phyloP scores from a whole-genome alignment of 2,113 vertebrate genomes.

The Gracilinanus agilis region DNA sequence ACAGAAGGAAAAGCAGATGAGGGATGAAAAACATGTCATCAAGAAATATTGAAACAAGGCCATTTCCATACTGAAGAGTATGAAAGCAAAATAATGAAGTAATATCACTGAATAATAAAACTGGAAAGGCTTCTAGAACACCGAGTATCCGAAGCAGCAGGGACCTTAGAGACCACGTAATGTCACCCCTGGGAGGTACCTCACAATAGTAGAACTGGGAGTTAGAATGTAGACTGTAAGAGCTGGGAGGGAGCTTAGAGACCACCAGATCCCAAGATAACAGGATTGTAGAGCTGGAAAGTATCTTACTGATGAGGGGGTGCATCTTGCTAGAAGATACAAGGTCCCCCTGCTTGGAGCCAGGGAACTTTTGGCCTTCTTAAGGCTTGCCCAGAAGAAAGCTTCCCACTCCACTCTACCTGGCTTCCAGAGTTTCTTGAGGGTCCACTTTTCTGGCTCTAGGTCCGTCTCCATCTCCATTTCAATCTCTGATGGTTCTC shows the following conservation, averaged over 20 bases:
- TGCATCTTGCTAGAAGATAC: neutral
- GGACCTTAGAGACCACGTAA: too few species aligned
- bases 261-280: neutral
- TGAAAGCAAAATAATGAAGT: neutral
- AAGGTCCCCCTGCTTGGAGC: neutral
- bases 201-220: neutral
- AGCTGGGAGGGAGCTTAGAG: neutral
- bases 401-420: constrained; percentile 73
- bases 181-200: neutral
- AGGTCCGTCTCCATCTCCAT: constrained; percentile 23
- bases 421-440: constrained; percentile 81
- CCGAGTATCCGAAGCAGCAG: too few species aligned
- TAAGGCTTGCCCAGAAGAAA: neutral
- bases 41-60: neutral
- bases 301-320: neutral
- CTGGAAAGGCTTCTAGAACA: neutral
- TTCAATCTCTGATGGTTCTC: constrained; percentile 71
- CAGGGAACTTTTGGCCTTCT: neutral
- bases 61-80: neutral
- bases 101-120: neutral
- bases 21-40: neutral
- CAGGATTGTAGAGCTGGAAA: too few species aligned
- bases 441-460: constrained; percentile 50
- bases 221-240: neutral
- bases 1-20: constrained; percentile 24